phyloP scores from a whole-genome alignment of 2,888 invertebrate species.

The Drosophila paranaensis region DNA sequence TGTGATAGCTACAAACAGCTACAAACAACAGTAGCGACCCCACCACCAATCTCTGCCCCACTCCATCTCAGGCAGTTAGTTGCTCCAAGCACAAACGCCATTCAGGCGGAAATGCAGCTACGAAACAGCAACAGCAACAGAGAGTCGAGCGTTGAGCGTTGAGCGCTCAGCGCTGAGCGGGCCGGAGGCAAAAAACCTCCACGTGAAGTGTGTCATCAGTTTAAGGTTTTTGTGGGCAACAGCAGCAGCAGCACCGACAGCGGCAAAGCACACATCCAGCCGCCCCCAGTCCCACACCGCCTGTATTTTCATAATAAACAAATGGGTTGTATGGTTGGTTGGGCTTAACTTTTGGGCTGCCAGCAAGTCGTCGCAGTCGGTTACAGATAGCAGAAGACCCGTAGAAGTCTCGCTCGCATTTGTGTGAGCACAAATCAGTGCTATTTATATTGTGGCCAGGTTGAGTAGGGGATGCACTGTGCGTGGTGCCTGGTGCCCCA shows the following conservation, averaged over 20 bases:
- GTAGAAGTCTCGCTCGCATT: conserved; percentile 46
- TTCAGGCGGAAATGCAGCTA: conserved; percentile 81
- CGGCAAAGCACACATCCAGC: conserved; percentile 11
- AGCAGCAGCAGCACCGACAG: conserved; percentile 1
- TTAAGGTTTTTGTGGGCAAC: conserved; percentile 77
- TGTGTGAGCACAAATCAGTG: conserved; percentile 77
- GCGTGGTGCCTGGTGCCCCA: not conserved
- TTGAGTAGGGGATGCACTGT: conserved; percentile 10
- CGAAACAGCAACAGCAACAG: conserved; percentile 49
- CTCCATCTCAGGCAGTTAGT: conserved; percentile 58
- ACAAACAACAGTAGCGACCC: not conserved
- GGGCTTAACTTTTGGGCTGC: conserved; percentile 78
- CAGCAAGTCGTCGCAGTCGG: conserved; percentile 48
- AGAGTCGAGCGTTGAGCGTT: conserved; percentile 9
- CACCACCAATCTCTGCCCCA: not conserved
- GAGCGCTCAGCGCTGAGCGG: conserved; percentile 20
- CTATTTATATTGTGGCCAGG: conserved; percentile 74
- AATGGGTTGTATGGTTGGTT: conserved; percentile 76
- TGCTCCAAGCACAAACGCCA: conserved; percentile 70
- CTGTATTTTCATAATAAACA: conserved; percentile 76
- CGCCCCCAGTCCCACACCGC: conserved; percentile 5
- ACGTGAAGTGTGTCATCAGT: conserved; percentile 81
- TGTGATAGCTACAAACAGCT: conserved; percentile 24
- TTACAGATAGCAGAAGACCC: conserved; percentile 41
- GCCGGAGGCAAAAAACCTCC: conserved; percentile 67